A percentile compares a stretch with the other conserved stretches of the same genome.
Conservation (phyloP, 1,140 invertebrate species). For the Anoplophora glabripennis region DNA sequence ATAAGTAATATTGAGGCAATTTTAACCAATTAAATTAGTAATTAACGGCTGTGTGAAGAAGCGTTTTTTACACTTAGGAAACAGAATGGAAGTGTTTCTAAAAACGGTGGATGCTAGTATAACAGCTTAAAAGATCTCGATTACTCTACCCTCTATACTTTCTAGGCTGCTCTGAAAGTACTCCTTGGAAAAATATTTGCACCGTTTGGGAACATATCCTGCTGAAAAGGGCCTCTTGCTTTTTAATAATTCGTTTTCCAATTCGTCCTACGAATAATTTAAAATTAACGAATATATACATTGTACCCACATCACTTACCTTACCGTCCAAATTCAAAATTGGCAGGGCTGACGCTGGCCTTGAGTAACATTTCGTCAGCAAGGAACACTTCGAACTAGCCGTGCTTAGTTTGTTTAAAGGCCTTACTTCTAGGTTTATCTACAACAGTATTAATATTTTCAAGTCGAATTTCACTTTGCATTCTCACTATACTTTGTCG, state of each 20-base stretch:
- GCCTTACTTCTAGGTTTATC: constrained; percentile 34
- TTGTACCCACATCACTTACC: not conserved
- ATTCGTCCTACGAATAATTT: constrained; percentile 9
- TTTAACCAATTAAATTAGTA: too few relatives aligned
- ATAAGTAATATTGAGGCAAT: too few relatives aligned
- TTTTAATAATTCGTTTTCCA: constrained; percentile 19
- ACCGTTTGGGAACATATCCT: constrained; percentile 25
- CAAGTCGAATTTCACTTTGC: not conserved
- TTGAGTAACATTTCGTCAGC: constrained; percentile 28
- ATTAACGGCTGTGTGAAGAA: too few relatives aligned
- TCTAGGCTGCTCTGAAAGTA: constrained; percentile 27
- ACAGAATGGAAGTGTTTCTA: too few relatives aligned
- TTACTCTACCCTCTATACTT: constrained; percentile 25
- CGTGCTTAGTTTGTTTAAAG: constrained; percentile 24
- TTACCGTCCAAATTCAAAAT: constrained; percentile 28
- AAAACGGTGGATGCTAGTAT: too few relatives aligned
- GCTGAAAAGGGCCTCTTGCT: constrained; percentile 35
- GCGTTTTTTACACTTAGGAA: too few relatives aligned
- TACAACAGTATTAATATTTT: constrained; percentile 16
- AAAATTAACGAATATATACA: not conserved
- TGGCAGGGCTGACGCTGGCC: constrained; percentile 38
- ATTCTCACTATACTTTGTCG: constrained; percentile 18
- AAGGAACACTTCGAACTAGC: constrained; percentile 29
- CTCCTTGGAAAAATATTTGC: constrained; percentile 20
- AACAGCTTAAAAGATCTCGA: too few relatives aligned